Conservation (phyloP, 2,888 invertebrate species). For the Embidobia sp. region DNA sequence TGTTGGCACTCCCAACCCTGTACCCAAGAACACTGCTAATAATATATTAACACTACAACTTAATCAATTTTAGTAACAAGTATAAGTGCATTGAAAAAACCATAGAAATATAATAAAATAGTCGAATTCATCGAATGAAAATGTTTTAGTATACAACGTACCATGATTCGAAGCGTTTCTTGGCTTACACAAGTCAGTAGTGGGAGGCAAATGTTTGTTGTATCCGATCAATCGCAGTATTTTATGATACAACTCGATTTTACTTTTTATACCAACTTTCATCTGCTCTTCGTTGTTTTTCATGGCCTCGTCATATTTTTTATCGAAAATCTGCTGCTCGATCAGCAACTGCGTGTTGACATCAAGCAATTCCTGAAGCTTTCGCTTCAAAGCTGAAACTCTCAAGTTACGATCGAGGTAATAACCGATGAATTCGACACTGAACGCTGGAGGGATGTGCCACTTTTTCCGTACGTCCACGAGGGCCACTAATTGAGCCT, state of each 20-base stretch:
- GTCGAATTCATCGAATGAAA: too few relatives aligned
- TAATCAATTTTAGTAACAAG: too few relatives aligned
- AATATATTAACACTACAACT: too few relatives aligned
- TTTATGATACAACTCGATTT: conserved; percentile 79
- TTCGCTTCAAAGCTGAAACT: conserved; percentile 89
- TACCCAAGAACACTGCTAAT: conserved; percentile 30
- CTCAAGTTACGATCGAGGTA: conserved; percentile 94
- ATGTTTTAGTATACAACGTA: too few relatives aligned
- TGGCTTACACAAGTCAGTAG: conserved; percentile 75
- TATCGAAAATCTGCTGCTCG: conserved; percentile 89
- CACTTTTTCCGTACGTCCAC: conserved; percentile 95
- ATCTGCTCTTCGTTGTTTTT: conserved; percentile 86
- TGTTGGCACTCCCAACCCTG: conserved; percentile 84
- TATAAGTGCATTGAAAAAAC: too few relatives aligned
- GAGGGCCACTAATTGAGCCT: conserved; percentile 90
- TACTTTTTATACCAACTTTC: conserved; percentile 83
- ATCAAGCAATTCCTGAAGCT: conserved; percentile 88
- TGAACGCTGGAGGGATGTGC: conserved; percentile 97
- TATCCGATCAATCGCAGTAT: conserved; percentile 76
- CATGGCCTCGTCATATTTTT: conserved; percentile 90
- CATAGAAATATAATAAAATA: too few relatives aligned
- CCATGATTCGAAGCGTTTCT: conserved; percentile 75
- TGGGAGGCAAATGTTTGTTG: conserved; percentile 75
- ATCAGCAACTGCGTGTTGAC: conserved; percentile 88
- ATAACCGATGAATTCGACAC: conserved; percentile 96